Evolutionary conservation across 2,888 invertebrate species (phyloP).

Genomic region (Itoplectis maculator): DNA sequence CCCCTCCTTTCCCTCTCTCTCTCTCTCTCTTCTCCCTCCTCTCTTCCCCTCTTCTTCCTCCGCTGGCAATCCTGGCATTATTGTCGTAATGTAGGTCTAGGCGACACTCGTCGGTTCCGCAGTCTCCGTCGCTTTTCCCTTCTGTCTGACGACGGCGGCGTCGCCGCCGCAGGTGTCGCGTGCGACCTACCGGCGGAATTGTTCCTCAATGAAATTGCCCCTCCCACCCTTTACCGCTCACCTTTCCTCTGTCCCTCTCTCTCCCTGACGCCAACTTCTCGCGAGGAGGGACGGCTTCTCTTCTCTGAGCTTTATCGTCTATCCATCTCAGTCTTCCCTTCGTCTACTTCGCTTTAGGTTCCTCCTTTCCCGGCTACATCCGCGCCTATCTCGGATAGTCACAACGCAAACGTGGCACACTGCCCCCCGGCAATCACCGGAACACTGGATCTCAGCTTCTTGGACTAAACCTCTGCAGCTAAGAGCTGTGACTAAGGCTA

Average conservation of each 20-base stretch:
- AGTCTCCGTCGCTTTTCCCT: conserved; percentile 22
- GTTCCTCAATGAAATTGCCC: conserved; percentile 78
- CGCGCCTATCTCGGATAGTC: not conserved
- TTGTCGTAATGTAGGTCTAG: conserved; percentile 81
- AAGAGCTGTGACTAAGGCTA: not conserved
- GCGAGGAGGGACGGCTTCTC: conserved; percentile 7
- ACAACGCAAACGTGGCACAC: conserved; percentile 16
- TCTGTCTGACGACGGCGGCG: conserved; percentile 59
- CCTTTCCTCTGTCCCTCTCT: conserved; percentile 10
- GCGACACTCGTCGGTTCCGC: conserved; percentile 61
- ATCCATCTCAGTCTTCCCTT: conserved; percentile 42
- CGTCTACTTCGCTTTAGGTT: not conserved
- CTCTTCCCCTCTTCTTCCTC: too few species aligned
- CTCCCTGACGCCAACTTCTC: not conserved
- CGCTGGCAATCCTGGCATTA: conserved; percentile 69
- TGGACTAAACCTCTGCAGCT: conserved; percentile 75
- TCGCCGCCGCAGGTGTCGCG: conserved; percentile 77
- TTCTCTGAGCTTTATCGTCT: conserved; percentile 27
- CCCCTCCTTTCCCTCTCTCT: too few species aligned
- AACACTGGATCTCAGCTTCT: not conserved
- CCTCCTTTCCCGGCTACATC: not conserved
- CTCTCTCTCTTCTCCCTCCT: too few species aligned
- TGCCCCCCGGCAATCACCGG: too few species aligned
- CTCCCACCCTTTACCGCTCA: conserved; percentile 32
- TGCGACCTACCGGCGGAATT: conserved; percentile 73